Conservation (phyloP, 2,888 invertebrate genomes). For the Philonicus albiceps region DNA sequence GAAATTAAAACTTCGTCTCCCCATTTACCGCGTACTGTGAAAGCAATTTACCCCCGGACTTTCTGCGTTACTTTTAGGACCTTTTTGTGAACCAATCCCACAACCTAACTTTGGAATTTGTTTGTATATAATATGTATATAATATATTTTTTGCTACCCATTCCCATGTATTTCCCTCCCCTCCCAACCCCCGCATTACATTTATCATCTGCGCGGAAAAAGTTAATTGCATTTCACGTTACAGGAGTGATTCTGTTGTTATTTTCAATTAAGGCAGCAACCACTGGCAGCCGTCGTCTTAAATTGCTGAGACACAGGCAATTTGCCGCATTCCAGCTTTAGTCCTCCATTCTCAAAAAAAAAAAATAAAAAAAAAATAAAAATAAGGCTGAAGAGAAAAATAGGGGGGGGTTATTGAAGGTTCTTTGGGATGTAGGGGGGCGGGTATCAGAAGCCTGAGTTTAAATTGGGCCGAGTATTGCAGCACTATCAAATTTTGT, state of each 20-base stretch:
- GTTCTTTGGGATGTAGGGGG: too few species aligned
- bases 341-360: not conserved
- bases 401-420: not conserved
- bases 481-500: not conserved
- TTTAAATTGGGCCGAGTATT: not conserved
- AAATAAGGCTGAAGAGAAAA: too few species aligned
- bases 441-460: not conserved
- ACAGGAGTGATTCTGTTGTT: not conserved
- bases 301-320: not conserved
- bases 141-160: too few species aligned
- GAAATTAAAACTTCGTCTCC: constrained; percentile 6
- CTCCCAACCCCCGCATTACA: not conserved
- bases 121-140: not conserved
- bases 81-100: not conserved
- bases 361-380: not conserved
- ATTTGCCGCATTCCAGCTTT: not conserved
- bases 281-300: not conserved
- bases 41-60: not conserved
- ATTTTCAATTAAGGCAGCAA: constrained; percentile 10
- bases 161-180: not conserved
- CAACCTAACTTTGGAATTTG: not conserved
- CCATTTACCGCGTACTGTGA: not conserved
- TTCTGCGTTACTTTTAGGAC: not conserved
- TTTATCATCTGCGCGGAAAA: not conserved
- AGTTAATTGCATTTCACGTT: constrained; percentile 5